phyloP scores from a whole-genome alignment of 2,113 vertebrate species.

The Perognathus longimembris region DNA sequence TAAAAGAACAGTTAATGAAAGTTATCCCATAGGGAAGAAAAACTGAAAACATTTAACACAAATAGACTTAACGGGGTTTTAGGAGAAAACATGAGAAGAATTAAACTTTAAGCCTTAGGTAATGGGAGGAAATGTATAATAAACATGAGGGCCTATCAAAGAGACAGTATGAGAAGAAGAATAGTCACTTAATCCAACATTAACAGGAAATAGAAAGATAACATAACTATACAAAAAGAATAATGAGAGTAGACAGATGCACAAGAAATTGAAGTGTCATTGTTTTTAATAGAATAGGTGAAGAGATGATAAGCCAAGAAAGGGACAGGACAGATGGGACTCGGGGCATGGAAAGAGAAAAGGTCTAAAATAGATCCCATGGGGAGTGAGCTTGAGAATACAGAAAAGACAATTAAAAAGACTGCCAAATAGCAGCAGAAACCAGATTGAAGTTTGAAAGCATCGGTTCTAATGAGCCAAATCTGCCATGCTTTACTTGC shows the following conservation, averaged over 20 bases:
- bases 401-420: constrained; percentile 80
- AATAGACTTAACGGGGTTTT: background rate
- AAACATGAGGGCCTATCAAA: background rate
- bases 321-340: constrained; percentile 66
- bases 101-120: background rate
- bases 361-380: constrained; percentile 78
- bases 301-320: constrained; percentile 30
- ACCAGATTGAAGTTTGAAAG: constrained; percentile 82
- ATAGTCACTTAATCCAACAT: background rate
- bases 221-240: background rate
- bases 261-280: constrained; percentile 35
- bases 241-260: constrained; percentile 10
- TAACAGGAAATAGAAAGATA: background rate
- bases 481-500: constrained; percentile 76
- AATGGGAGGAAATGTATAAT: background rate
- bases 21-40: background rate
- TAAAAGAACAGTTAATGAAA: background rate
- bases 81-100: background rate
- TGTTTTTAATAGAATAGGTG: constrained; percentile 67
- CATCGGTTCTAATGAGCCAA: constrained; percentile 81
- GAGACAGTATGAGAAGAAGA: background rate
- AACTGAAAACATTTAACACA: background rate
- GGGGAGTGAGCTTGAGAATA: constrained; percentile 64
- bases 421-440: constrained; percentile 80
- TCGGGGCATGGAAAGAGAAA: constrained; percentile 61